A percentile compares a stretch with the other conserved stretches of the same genome.
Evolutionary conservation across 2,113 vertebrate genomes (phyloP).

Genomic region (Lycocorax pyrrhopterus): DNA sequence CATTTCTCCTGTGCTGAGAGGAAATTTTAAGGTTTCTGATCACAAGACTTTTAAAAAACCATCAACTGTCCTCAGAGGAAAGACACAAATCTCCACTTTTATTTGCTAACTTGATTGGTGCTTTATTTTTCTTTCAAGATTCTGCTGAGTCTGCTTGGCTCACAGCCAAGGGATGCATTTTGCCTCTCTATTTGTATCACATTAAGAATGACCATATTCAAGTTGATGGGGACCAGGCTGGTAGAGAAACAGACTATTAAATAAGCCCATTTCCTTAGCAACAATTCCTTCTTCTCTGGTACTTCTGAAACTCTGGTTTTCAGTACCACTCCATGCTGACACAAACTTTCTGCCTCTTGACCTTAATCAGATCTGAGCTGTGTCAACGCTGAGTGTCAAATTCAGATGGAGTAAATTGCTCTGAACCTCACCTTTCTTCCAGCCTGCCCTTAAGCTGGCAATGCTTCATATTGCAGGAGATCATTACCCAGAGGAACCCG

Average conservation of each 20-base stretch:
- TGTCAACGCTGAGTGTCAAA: background rate
- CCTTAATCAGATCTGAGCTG: background rate
- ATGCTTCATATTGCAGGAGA: background rate
- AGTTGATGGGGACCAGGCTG: background rate
- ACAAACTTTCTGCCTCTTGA: background rate
- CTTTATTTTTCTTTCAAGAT: constrained; percentile 6
- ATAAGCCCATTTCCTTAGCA: background rate
- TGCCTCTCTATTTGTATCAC: background rate
- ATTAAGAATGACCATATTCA: background rate
- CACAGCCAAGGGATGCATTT: constrained; percentile 9
- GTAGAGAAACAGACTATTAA: background rate
- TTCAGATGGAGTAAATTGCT: background rate
- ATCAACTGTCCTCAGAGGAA: background rate
- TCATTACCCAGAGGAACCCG: background rate
- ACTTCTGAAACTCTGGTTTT: background rate
- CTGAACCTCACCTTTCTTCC: background rate
- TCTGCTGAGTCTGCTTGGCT: constrained; percentile 42
- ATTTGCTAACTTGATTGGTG: constrained; percentile 10
- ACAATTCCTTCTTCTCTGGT: background rate
- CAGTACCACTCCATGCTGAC: background rate
- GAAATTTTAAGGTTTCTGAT: background rate
- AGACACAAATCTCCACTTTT: constrained; percentile 32
- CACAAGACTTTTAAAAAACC: background rate
- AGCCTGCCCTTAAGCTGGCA: background rate
- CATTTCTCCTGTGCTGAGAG: background rate